These are phyloP conservation scores for Ispidina picta DNA, from an alignment of 2,797 vertebrate genomes.

Conservation along the genomic window DNA sequence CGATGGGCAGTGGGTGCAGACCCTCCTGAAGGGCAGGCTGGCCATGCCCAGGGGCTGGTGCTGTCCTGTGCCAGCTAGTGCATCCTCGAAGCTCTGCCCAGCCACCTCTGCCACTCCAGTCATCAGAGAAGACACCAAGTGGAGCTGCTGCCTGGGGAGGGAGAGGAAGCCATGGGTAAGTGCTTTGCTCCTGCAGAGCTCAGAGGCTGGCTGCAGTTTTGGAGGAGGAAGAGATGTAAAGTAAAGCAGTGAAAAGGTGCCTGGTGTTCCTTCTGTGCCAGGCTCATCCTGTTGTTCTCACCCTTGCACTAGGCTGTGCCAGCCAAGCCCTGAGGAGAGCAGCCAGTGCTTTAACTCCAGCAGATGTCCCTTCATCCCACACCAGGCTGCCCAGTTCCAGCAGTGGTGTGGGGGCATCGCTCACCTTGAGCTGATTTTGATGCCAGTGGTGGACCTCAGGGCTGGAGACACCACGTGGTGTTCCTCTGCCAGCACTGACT, in stretches of 20 bases:
- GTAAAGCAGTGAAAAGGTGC: background rate
- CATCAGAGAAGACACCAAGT: conserved; percentile 16
- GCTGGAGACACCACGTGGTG: conserved; percentile 31
- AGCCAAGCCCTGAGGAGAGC: background rate
- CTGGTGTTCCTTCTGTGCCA: background rate
- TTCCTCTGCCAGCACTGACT: conserved; percentile 57
- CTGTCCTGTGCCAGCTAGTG: background rate
- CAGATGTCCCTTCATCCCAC: background rate
- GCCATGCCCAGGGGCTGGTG: conserved; percentile 25
- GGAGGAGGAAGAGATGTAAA: background rate
- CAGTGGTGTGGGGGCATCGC: accelerated
- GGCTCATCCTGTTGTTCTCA: background rate
- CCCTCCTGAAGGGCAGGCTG: conserved; percentile 36
- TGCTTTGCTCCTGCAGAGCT: accelerated
- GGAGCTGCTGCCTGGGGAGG: conserved; percentile 66
- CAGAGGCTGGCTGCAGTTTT: background rate
- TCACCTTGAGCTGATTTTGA: conserved; percentile 69
- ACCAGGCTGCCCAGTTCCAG: accelerated
- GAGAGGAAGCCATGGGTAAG: background rate
- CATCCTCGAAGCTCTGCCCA: conserved; percentile 1
- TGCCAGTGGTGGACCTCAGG: conserved; percentile 29
- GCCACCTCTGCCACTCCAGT: background rate
- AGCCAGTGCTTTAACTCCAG: background rate
- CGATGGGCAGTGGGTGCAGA: conserved; percentile 30
- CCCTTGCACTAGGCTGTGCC: background rate